A percentile compares a stretch with the other conserved stretches of the same genome.
Evolutionary conservation across 2,797 vertebrate species (phyloP).

Genomic region (Enteromius treurensis): DNA sequence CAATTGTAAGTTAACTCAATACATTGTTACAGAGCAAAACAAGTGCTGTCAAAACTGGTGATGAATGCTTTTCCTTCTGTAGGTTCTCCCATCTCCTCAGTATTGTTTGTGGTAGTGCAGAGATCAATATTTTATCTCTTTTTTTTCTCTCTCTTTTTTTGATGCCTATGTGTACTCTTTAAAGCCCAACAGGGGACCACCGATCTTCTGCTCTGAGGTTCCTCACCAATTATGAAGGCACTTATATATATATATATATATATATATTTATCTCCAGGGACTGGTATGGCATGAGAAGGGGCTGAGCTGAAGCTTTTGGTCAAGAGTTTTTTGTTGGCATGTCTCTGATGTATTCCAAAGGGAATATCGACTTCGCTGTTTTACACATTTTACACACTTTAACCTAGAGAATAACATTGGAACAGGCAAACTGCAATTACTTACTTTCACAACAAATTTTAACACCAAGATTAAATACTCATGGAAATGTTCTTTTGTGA

Average conservation of each 20-base stretch:
- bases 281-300: constrained; percentile 65
- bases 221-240: constrained; percentile 65
- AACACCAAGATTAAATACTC: too few relatives aligned
- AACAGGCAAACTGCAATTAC: too few relatives aligned
- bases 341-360: constrained; percentile 74
- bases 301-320: constrained; percentile 76
- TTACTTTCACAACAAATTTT: too few relatives aligned
- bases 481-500: too few relatives aligned
- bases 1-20: constrained; percentile 2
- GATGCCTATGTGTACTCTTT: constrained; percentile 42
- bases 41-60: constrained; percentile 25
- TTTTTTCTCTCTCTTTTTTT: constrained; percentile 41
- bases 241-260: constrained; percentile 52
- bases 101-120: neutral
- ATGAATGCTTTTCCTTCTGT: constrained; percentile 1
- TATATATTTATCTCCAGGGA: constrained; percentile 67
- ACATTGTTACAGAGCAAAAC: constrained; percentile 14
- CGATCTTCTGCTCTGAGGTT: constrained; percentile 55
- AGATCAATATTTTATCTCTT: constrained; percentile 58
- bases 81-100: neutral
- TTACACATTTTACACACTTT: too few relatives aligned
- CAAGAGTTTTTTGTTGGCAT: constrained; percentile 65
- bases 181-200: constrained; percentile 52
- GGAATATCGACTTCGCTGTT: constrained; percentile 74
- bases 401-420: too few relatives aligned